Conservation (phyloP, 2,888 invertebrate genomes). For the Aspidiotus destructor region DNA sequence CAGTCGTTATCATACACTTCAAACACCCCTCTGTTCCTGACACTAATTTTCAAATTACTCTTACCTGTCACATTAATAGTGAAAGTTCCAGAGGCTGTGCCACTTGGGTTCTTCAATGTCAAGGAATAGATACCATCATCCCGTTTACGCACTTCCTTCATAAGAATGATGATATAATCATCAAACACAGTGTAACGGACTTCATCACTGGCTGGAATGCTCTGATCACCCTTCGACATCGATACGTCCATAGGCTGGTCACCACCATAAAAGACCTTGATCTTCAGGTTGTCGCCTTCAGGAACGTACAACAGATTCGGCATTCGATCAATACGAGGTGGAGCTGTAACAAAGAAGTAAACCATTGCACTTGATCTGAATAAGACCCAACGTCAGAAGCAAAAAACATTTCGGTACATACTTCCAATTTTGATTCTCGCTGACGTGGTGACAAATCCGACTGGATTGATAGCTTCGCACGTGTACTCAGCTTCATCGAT, state of each 20-base stretch:
- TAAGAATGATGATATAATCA: conserved; percentile 90
- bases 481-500: conserved; percentile 93
- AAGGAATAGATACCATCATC: conserved; percentile 86
- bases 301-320: conserved; percentile 82
- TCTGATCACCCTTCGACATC: conserved; percentile 71
- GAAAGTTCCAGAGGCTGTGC: conserved; percentile 72
- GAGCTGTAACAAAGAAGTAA: conserved; percentile 49
- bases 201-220: conserved; percentile 63
- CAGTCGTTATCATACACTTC: too few species aligned
- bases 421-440: conserved; percentile 82
- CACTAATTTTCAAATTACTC: not conserved
- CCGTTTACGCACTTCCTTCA: conserved; percentile 79
- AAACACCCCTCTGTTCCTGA: too few species aligned
- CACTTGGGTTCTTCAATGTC: conserved; percentile 82
- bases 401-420: conserved; percentile 45
- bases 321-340: conserved; percentile 83
- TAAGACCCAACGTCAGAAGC: not conserved
- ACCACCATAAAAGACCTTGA: conserved; percentile 93
- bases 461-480: conserved; percentile 86
- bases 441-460: conserved; percentile 82
- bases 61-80: conserved; percentile 72
- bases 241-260: conserved; percentile 89
- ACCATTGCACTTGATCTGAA: not conserved
- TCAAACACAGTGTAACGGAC: conserved; percentile 89
- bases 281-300: conserved; percentile 92